A percentile compares a stretch with the other conserved stretches of the same genome.
Evolutionary conservation across 2,888 invertebrate genomes (phyloP).

Genomic region (Atethmia centrago): DNA sequence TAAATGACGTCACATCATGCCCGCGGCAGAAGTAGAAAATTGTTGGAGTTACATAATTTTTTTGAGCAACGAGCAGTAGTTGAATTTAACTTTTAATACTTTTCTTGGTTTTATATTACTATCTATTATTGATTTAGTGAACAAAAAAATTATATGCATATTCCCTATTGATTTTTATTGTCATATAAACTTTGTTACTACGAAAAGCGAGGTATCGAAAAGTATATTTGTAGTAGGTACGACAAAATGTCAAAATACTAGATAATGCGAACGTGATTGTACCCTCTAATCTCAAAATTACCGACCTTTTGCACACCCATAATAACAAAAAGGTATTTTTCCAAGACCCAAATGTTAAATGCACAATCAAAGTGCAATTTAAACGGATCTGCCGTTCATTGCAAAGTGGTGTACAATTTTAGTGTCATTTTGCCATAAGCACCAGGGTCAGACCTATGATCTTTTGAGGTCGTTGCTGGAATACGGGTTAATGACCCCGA

Average conservation of each 20-base stretch:
- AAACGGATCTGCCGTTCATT: slow-evolving; percentile 6
- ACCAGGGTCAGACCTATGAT: slow-evolving; percentile 24
- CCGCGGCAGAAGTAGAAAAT: too few species aligned
- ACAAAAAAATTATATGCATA: too few species aligned
- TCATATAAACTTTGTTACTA: neutral
- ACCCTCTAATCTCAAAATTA: slow-evolving; percentile 10
- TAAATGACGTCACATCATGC: too few species aligned
- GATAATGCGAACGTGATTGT: neutral
- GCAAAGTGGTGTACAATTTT: slow-evolving; percentile 21
- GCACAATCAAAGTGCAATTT: slow-evolving; percentile 30
- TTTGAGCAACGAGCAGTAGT: too few species aligned
- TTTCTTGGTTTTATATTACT: too few species aligned
- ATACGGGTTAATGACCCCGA: slow-evolving; percentile 34
- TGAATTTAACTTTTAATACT: too few species aligned
- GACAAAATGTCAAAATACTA: neutral
- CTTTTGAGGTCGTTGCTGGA: slow-evolving; percentile 16
- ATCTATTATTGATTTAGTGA: too few species aligned
- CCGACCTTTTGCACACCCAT: neutral
- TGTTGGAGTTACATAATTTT: too few species aligned
- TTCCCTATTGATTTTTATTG: too few species aligned
- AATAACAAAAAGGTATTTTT: slow-evolving; percentile 11
- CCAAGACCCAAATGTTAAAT: slow-evolving; percentile 30
- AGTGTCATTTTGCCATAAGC: slow-evolving; percentile 38
- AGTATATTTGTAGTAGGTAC: neutral
- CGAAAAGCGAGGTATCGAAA: neutral